These are phyloP conservation scores for Pomacea canaliculata DNA, from an alignment of 2,888 invertebrate genomes.

Conservation along the genomic window DNA sequence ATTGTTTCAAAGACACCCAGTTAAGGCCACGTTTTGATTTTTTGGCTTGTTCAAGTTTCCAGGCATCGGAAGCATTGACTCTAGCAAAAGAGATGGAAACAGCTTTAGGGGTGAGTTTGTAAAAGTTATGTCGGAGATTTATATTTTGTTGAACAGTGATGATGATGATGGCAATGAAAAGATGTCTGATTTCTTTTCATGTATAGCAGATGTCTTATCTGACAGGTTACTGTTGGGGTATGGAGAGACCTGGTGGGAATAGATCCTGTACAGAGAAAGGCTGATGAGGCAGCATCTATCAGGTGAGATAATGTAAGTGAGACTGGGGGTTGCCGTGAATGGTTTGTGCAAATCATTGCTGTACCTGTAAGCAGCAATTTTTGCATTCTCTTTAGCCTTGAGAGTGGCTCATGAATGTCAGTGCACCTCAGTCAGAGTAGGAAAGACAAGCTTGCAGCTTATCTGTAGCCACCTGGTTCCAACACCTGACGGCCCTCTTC, in stretches of 20 bases:
- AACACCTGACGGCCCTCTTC: too few species aligned
- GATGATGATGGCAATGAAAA: too few species aligned
- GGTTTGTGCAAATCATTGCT: too few species aligned
- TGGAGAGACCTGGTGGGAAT: constrained; percentile 41
- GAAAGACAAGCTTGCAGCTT: too few species aligned
- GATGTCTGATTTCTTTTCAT: neutral
- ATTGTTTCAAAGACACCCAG: constrained; percentile 49
- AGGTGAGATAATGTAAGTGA: neutral
- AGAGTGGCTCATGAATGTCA: too few species aligned
- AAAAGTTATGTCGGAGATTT: neutral
- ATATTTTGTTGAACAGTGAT: too few species aligned
- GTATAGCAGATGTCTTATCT: too few species aligned
- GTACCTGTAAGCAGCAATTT: too few species aligned
- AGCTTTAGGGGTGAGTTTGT: constrained; percentile 45
- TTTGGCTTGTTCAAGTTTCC: constrained; percentile 57
- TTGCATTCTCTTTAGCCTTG: too few species aligned
- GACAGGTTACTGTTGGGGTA: constrained; percentile 32
- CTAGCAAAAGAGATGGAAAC: constrained; percentile 54
- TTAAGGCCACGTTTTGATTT: constrained; percentile 56
- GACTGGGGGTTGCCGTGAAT: too few species aligned
- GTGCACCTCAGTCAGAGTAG: too few species aligned
- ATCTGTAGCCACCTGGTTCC: too few species aligned
- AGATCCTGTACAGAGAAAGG: constrained; percentile 24
- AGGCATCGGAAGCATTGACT: constrained; percentile 48
- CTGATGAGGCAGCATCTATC: constrained; percentile 20